Evolutionary conservation across 2,888 invertebrate genomes (phyloP), one percentile per base, ranked within the genome.

Genomic region (Melanostoma scalare): DNA sequence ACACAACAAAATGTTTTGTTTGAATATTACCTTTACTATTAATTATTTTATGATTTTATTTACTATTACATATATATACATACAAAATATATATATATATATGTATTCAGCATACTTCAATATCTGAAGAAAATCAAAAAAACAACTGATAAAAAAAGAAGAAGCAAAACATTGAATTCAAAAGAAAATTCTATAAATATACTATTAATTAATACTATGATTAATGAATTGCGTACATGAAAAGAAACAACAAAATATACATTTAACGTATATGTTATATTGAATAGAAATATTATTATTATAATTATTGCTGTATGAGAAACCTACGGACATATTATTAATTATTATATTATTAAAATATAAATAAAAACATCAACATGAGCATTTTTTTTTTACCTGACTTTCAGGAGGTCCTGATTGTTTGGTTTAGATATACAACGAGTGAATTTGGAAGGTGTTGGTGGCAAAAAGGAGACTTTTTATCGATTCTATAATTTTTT

Each of bases 261-360:
- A 84, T 82, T 84, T 65, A 87, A 85, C 81, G 87, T 88, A 87
- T 89, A 86, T 89, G 80, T 79, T 85, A 80, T 87, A 88, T 87
- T 89, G 85, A 85, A 88, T 89, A 89, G 88, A 89, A 88, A 89
- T 89, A 89, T 89, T 88, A 89, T 86, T 88, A 88, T 88, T 89
- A 89, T 87, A 87, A 88, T 87, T 89, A 89, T 89, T 86, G 85
- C 86, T 86, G 86, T 86, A 86, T 86, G 87, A 86, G 67, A 86
- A 86, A 85, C 48, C 85, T 89, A 89, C 86, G 86, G 86, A 86
- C 81, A 84, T 85, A 86, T 79, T 86, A 86, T 86, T 85, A 81
- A 82, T 89, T 88, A 88, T 89, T 89, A 89, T 89, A 89, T 89
- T 89, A 89, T 89, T 89, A 89, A 89, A 89, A 89, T 85, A 86